Conservation (phyloP, 2,888 invertebrate genomes). For the Acronicta aceris region DNA sequence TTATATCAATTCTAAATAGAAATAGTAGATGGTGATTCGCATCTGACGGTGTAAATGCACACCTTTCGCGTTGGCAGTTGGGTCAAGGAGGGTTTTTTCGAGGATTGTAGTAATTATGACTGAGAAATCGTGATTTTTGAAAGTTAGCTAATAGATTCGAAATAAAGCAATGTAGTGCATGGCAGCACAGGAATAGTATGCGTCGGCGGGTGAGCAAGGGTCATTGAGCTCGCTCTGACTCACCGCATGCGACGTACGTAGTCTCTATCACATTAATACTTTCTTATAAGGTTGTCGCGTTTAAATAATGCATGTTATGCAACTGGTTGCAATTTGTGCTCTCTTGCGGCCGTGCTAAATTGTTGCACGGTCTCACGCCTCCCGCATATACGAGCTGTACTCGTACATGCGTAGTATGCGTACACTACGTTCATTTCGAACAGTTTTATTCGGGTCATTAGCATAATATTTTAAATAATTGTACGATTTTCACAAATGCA, state of each 20-base stretch:
- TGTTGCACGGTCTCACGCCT: slow-evolving; percentile 62
- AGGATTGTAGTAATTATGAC: slow-evolving; percentile 54
- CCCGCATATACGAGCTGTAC: slow-evolving; percentile 46
- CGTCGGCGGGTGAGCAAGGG: slow-evolving; percentile 78
- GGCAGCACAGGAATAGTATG: slow-evolving; percentile 80
- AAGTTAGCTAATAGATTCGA: slow-evolving; percentile 65
- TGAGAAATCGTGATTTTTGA: slow-evolving; percentile 60
- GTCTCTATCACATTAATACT: slow-evolving; percentile 86
- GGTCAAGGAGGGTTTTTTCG: slow-evolving; percentile 55
- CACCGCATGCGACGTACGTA: slow-evolving; percentile 81
- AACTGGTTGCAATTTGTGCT: slow-evolving; percentile 85
- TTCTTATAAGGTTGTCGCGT: slow-evolving; percentile 86
- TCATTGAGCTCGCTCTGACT: slow-evolving; percentile 83
- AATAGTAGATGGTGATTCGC: slow-evolving; percentile 24
- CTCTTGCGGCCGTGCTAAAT: slow-evolving; percentile 67
- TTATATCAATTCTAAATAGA: slow-evolving; percentile 52
- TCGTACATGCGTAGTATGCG: slow-evolving; percentile 29
- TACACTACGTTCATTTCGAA: slow-evolving; percentile 42
- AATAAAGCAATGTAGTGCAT: slow-evolving; percentile 76
- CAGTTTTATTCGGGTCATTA: slow-evolving; percentile 49
- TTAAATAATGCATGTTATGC: slow-evolving; percentile 88
- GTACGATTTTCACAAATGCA: slow-evolving; percentile 24
- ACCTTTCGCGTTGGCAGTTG: slow-evolving; percentile 45
- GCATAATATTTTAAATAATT: slow-evolving; percentile 35
- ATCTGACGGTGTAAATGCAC: slow-evolving; percentile 20